A percentile compares a stretch with the other conserved stretches of the same genome.
Evolutionary conservation across 2,113 vertebrate species (phyloP).

Genomic region (Microtus richardsoni): DNA sequence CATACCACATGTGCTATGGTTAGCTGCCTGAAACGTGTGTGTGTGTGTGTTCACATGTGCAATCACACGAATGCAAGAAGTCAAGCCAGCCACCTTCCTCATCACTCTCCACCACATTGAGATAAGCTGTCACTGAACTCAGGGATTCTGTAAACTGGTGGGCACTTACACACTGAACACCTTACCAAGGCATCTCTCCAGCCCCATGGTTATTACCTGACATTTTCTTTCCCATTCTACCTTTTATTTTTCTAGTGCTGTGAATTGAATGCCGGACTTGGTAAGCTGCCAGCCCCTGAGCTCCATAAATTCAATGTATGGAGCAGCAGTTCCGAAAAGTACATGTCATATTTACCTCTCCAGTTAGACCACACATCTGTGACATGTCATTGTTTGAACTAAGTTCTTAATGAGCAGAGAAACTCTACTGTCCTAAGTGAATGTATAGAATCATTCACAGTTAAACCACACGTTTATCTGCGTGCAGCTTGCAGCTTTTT

Average conservation of each 20-base stretch:
- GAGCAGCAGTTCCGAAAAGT: background rate
- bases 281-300: background rate
- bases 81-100: background rate
- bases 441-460: background rate
- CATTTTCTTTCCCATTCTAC: background rate
- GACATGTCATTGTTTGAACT: background rate
- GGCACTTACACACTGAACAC: background rate
- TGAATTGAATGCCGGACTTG: background rate
- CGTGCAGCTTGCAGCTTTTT: background rate
- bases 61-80: background rate
- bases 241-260: background rate
- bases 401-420: background rate
- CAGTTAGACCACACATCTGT: background rate
- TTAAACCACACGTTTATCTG: background rate
- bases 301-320: background rate
- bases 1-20: background rate
- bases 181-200: background rate
- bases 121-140: background rate
- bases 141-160: background rate
- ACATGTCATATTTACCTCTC: background rate
- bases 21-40: background rate
- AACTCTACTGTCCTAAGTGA: background rate
- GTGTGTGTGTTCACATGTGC: background rate
- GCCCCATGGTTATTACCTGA: background rate
- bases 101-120: background rate